A percentile compares a stretch with the other conserved stretches of the same genome.
These are phyloP conservation scores for Enteromius unitaeniatus DNA, from an alignment of 2,797 vertebrate species.

Conservation along the genomic window DNA sequence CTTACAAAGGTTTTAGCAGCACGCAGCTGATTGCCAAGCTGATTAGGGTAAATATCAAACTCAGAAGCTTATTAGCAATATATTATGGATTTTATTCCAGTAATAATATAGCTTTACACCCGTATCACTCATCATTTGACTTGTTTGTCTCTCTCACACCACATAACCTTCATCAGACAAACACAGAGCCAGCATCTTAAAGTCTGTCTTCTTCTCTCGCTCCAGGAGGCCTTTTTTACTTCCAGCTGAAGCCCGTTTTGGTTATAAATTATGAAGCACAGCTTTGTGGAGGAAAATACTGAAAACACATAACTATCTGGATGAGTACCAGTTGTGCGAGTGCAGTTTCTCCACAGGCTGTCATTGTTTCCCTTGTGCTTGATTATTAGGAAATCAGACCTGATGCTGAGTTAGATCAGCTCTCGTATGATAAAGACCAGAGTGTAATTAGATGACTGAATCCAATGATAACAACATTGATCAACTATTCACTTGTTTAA, in stretches of 20 bases:
- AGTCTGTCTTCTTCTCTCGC: constrained; percentile 36
- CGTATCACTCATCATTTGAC: background rate
- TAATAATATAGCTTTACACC: background rate
- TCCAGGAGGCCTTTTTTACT: constrained; percentile 30
- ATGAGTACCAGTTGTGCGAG: constrained; percentile 49
- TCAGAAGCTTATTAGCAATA: background rate
- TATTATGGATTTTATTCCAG: background rate
- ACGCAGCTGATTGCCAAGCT: background rate
- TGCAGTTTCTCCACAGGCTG: constrained; percentile 40
- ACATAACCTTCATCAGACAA: too few species aligned
- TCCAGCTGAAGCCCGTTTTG: constrained; percentile 33
- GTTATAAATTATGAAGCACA: constrained; percentile 48
- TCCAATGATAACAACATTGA: background rate
- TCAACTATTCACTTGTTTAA: background rate
- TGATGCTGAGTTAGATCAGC: background rate
- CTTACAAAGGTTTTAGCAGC: background rate
- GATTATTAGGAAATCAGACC: background rate
- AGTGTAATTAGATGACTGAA: background rate
- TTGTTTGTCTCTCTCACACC: background rate
- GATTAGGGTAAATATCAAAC: background rate
- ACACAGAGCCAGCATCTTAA: background rate
- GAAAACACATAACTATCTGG: constrained; percentile 57
- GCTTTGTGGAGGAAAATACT: constrained; percentile 53
- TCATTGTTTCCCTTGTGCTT: background rate
- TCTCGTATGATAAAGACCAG: background rate